Evolutionary conservation across 2,113 vertebrate genomes (phyloP).

Genomic region (Mandrillus leucophaeus): DNA sequence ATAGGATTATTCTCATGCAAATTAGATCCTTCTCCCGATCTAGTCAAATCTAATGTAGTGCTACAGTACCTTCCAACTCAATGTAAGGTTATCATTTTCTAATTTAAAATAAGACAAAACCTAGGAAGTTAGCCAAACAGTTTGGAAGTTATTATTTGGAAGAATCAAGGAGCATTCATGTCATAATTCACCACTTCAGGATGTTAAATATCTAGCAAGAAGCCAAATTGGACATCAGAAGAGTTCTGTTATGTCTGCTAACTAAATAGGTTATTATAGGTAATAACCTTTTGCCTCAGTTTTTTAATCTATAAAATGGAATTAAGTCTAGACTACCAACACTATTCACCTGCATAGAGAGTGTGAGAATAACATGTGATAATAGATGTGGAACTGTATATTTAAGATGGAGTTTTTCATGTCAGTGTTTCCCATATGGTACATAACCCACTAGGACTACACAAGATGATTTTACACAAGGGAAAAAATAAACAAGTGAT

Average conservation of each 20-base stretch:
- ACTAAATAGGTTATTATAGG: background rate
- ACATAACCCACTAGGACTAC: background rate
- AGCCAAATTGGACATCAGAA: background rate
- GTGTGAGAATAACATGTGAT: background rate
- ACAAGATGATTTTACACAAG: background rate
- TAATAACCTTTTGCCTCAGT: background rate
- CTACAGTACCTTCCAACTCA: background rate
- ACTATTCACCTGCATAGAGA: background rate
- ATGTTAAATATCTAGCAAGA: background rate
- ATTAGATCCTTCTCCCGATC: background rate
- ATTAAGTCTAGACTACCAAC: background rate
- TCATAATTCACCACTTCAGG: background rate
- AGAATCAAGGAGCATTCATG: background rate
- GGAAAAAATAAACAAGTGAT: background rate
- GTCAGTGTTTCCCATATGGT: background rate
- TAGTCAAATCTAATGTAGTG: background rate
- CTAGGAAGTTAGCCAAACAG: background rate
- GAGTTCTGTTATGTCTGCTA: background rate
- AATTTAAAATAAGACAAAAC: constrained; percentile 6
- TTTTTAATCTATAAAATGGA: background rate
- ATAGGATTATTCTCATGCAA: background rate
- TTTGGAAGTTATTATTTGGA: background rate
- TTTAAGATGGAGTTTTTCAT: background rate
- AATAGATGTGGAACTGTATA: background rate
- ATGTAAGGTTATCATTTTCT: background rate